Evolutionary conservation across 2,797 vertebrate species (phyloP).

Genomic region (Moxostoma hubbsi): DNA sequence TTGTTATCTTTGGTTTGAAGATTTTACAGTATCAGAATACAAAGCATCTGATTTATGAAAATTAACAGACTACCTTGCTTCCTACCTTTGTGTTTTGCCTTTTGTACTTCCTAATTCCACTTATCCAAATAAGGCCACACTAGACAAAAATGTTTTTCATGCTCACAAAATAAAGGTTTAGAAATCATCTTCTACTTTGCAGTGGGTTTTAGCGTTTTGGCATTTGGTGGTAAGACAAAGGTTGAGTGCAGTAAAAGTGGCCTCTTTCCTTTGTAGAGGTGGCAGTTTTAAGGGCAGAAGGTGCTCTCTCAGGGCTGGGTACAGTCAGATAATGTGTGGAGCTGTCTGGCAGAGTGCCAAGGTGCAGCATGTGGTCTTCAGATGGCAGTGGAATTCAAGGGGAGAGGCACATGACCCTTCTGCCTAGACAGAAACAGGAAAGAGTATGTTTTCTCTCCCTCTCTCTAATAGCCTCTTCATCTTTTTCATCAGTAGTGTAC

Average conservation of each 20-base stretch:
- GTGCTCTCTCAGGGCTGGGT: conserved; percentile 78
- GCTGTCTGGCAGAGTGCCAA: conserved; percentile 83
- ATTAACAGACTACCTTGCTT: no score
- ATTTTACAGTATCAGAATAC: neutral
- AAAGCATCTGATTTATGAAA: neutral
- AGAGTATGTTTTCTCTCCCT: conserved; percentile 50
- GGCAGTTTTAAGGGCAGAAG: conserved; percentile 65
- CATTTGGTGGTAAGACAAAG: neutral
- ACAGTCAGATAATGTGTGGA: conserved; percentile 72
- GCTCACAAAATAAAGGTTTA: no score
- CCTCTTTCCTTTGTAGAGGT: conserved; percentile 73
- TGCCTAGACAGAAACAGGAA: conserved; percentile 63
- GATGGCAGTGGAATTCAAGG: conserved; percentile 86
- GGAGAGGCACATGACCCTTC: conserved; percentile 73
- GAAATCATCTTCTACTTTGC: no score
- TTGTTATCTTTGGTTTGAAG: neutral
- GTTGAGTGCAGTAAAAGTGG: conserved; percentile 49
- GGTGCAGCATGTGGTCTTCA: conserved; percentile 86
- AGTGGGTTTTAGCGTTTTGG: no score
- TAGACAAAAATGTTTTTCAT: neutral
- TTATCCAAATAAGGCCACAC: neutral
- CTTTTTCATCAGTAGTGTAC: conserved; percentile 39
- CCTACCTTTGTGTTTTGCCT: neutral
- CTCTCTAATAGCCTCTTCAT: conserved; percentile 44
- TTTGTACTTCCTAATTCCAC: neutral